Evolutionary conservation across 2,888 invertebrate genomes (phyloP).

Genomic region (Tachystola acroxantha): DNA sequence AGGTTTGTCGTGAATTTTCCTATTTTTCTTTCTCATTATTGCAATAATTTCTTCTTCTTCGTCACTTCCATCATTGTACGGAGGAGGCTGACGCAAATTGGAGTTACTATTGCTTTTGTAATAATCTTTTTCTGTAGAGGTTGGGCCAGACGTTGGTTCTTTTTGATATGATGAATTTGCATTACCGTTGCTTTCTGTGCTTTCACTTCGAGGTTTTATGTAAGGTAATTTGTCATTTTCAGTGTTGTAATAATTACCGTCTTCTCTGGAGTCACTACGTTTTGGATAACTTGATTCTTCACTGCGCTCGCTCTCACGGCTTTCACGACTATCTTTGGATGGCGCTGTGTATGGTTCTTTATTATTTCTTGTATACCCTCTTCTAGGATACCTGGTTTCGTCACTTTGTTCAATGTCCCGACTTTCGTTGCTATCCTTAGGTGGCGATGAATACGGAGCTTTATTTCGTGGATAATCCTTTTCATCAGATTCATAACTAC

Average conservation of each 20-base stretch:
- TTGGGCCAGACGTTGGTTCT: background rate
- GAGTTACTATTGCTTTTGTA: background rate
- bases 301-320: background rate
- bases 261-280: background rate
- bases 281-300: background rate
- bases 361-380: background rate
- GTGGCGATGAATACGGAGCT: conserved; percentile 1
- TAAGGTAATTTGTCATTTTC: background rate
- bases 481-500: background rate
- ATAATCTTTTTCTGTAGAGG: background rate
- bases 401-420: conserved; percentile 2
- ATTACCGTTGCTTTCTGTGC: background rate
- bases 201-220: background rate
- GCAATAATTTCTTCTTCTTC: conserved; percentile 10
- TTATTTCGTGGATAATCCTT: background rate
- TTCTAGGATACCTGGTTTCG: background rate
- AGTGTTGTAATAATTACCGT: background rate
- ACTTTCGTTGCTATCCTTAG: conserved; percentile 2
- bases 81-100: background rate
- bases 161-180: background rate
- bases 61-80: conserved; percentile 4
- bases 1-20: background rate
- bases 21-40: conserved; percentile 11
- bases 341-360: conserved; percentile 1
- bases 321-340: conserved; percentile 2